Conservation (phyloP, 2,113 vertebrate genomes). For the Mus pahari region DNA sequence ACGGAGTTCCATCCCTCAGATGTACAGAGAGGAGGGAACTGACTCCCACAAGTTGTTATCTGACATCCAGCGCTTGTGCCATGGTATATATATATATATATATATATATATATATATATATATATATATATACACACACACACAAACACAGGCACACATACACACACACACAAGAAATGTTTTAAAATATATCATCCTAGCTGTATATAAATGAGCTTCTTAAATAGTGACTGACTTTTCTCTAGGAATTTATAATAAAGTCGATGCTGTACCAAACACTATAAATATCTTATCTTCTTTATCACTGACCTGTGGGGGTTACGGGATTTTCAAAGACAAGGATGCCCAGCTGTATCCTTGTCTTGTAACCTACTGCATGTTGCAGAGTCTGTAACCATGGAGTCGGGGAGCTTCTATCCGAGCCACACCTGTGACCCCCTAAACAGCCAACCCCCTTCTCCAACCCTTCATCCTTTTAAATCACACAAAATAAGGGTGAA, state of each 20-base stretch:
- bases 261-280: not conserved
- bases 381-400: not conserved
- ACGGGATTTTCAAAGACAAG: conserved; percentile 30
- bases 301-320: not conserved
- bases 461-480: not conserved
- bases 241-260: not conserved
- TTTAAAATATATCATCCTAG: not conserved
- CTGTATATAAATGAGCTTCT: not conserved
- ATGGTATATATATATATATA: too few species aligned
- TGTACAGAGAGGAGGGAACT: not conserved
- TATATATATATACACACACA: not conserved
- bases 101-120: not conserved
- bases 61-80: not conserved
- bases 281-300: not conserved
- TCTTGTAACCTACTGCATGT: not conserved
- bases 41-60: not conserved
- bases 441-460: not conserved
- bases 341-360: not conserved
- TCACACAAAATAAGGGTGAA: not conserved
- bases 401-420: not conserved
- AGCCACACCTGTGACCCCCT: not conserved
- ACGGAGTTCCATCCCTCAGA: not conserved
- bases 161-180: not conserved
- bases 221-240: not conserved
- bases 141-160: not conserved